phyloP scores from a whole-genome alignment of 2,888 invertebrate species.

The Acrocyrtus sp. region DNA sequence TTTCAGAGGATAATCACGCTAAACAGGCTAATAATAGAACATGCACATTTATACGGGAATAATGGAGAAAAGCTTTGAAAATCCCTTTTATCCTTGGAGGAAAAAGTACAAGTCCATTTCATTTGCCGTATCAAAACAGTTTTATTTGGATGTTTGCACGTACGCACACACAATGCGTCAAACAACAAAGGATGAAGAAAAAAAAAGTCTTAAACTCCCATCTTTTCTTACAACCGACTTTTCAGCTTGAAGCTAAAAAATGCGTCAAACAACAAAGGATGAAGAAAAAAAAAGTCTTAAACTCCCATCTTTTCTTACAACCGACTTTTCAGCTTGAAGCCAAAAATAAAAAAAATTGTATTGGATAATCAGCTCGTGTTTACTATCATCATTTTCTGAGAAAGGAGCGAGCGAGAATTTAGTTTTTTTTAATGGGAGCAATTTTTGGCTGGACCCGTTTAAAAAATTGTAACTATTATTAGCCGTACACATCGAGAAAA shows the following conservation, averaged over 20 bases:
- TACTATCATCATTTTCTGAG: neutral
- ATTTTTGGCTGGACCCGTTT: conserved; percentile 25
- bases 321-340: no score
- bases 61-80: conserved; percentile 1
- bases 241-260: no score
- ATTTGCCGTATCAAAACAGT: neutral
- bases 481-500: conserved; percentile 19
- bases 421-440: conserved; percentile 1
- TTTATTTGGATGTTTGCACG: conserved; percentile 19
- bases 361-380: neutral
- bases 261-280: neutral
- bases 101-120: neutral
- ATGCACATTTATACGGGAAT: conserved; percentile 1
- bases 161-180: conserved; percentile 1
- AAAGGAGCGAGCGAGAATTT: neutral
- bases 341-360: neutral
- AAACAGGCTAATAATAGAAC: conserved; percentile 33
- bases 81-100: conserved; percentile 23
- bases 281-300: conserved; percentile 10
- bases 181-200: conserved; percentile 5
- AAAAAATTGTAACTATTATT: conserved; percentile 40
- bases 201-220: conserved; percentile 2
- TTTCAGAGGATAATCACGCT: conserved; percentile 14
- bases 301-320: neutral
- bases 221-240: neutral